A percentile compares a stretch with the other conserved stretches of the same genome.
These are phyloP conservation scores for Penaeus vannamei DNA, from an alignment of 1,140 invertebrate genomes.

Conservation along the genomic window DNA sequence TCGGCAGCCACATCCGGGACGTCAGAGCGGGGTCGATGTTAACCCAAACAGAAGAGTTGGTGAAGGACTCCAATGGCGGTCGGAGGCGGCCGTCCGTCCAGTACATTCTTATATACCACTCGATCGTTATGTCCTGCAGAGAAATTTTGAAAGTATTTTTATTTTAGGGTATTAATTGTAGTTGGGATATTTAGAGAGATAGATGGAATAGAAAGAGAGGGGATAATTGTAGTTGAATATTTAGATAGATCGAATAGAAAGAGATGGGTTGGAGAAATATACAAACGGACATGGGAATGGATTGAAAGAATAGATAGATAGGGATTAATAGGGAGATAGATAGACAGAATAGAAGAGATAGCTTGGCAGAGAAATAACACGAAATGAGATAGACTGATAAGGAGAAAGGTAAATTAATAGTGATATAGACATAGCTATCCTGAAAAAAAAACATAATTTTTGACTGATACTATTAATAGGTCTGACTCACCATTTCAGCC, in stretches of 20 bases:
- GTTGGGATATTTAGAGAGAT: neutral
- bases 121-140: slow-evolving; percentile 37
- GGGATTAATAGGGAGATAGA: no score
- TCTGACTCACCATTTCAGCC: neutral
- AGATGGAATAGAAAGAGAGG: neutral
- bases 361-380: no score
- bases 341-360: no score
- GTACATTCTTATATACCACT: slow-evolving; percentile 52
- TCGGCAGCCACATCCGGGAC: slow-evolving; percentile 35
- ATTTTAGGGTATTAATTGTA: neutral
- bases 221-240: no score
- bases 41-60: neutral
- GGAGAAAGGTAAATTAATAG: no score
- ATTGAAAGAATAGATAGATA: no score
- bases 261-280: no score
- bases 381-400: no score
- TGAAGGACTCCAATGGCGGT: neutral
- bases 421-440: no score
- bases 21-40: slow-evolving; percentile 43
- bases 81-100: slow-evolving; percentile 35
- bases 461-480: neutral
- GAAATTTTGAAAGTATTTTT: neutral
- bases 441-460: no score
- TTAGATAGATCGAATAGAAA: no score
- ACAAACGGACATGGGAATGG: no score